Evolutionary conservation across 2,888 invertebrate genomes (phyloP).

Genomic region (Silvanus unidentatus): DNA sequence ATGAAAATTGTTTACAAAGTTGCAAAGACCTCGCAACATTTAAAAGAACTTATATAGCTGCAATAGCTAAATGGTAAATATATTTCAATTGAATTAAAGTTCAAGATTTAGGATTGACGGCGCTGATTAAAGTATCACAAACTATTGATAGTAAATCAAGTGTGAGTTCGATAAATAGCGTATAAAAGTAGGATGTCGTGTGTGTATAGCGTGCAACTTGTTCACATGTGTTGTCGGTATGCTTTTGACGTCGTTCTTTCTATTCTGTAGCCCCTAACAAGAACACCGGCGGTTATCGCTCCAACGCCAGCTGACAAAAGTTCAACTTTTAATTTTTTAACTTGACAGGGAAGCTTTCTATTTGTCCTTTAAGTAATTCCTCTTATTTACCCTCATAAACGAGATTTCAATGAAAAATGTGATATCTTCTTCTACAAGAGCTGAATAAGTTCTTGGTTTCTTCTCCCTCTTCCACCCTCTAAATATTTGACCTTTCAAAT

Average conservation of each 20-base stretch:
- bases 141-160: slow-evolving; percentile 37
- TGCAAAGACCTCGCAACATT: no score
- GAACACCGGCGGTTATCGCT: slow-evolving; percentile 26
- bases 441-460: not conserved
- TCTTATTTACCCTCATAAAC: slow-evolving; percentile 37
- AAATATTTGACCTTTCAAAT: slow-evolving; percentile 13
- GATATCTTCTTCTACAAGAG: slow-evolving; percentile 1
- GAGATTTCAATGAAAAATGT: slow-evolving; percentile 38
- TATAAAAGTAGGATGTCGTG: slow-evolving; percentile 21
- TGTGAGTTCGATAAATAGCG: slow-evolving; percentile 31
- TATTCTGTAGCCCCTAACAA: slow-evolving; percentile 1
- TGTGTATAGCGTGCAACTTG: slow-evolving; percentile 12
- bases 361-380: slow-evolving; percentile 33
- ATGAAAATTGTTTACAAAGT: no score
- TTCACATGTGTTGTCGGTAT: slow-evolving; percentile 23
- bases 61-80: no score
- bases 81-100: slow-evolving; percentile 2
- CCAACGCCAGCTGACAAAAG: slow-evolving; percentile 31
- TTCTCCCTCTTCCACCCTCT: not conserved
- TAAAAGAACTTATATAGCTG: no score
- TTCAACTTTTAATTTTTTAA: slow-evolving; percentile 37
- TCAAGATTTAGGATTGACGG: not conserved
- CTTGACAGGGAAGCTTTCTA: slow-evolving; percentile 23
- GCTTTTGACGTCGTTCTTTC: slow-evolving; percentile 3
- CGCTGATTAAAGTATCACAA: slow-evolving; percentile 33